These are phyloP conservation scores for Eulemur coronatus DNA, from an alignment of 2,797 vertebrate genomes.

Conservation along the genomic window DNA sequence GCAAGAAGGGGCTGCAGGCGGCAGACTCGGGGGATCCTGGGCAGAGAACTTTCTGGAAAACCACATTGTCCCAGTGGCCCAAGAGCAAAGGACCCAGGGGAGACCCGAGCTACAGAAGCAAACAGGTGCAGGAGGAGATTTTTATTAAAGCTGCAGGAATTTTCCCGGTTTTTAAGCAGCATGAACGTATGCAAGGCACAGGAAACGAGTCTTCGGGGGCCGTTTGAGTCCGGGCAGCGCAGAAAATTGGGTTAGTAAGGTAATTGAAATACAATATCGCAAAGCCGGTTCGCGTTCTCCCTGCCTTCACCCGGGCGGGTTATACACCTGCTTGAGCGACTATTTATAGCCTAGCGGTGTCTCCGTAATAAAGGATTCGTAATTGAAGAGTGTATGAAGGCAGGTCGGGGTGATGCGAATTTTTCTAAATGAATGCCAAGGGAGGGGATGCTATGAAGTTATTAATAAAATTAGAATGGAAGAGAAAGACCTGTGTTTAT, in stretches of 20 bases:
- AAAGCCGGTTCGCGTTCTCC: neutral
- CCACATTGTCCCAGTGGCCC: neutral
- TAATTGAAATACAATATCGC: slow-evolving; percentile 65
- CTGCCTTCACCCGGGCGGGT: neutral
- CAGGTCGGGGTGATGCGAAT: neutral
- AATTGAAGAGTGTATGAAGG: neutral
- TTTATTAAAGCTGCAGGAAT: slow-evolving; percentile 30
- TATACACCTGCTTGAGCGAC: neutral
- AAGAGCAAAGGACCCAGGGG: neutral
- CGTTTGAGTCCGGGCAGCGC: neutral
- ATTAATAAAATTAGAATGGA: neutral
- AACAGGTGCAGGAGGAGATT: slow-evolving; percentile 21
- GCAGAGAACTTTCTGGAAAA: neutral
- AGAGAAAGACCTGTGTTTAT: neutral
- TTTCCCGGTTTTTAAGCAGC: neutral
- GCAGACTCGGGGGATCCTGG: neutral
- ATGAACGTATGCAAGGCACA: slow-evolving; percentile 25
- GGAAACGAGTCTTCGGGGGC: slow-evolving; percentile 57
- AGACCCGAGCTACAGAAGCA: neutral
- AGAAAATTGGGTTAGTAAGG: slow-evolving; percentile 62
- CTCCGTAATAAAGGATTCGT: neutral
- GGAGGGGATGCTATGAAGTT: neutral
- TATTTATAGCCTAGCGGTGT: neutral
- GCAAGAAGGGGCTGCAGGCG: too few relatives aligned
- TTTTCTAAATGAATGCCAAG: neutral